Conservation (phyloP, 2,797 vertebrate species). For the Lophotriccus pileatus region DNA sequence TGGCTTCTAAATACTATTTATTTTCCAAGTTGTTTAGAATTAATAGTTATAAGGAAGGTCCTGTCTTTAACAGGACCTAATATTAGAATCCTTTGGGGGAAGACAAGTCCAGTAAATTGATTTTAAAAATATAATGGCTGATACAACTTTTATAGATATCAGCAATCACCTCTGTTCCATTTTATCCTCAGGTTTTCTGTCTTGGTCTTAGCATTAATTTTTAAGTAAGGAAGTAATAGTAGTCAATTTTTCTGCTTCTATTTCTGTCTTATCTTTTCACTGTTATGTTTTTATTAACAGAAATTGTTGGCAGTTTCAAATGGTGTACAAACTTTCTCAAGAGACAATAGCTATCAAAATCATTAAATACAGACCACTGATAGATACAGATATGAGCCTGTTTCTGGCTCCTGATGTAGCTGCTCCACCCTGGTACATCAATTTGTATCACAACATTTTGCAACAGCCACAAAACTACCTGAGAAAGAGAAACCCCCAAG, state of each 20-base stretch:
- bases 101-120: neutral
- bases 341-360: neutral
- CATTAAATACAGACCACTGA: neutral
- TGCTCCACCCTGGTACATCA: neutral
- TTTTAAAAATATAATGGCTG: neutral
- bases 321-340: neutral
- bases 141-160: neutral
- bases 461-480: neutral
- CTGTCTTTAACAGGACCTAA: neutral
- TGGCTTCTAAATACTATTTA: neutral
- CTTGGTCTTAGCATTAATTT: neutral
- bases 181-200: neutral
- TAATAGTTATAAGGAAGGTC: neutral
- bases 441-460: neutral
- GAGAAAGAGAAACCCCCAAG: neutral
- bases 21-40: neutral
- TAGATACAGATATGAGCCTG: neutral
- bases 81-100: neutral
- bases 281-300: neutral
- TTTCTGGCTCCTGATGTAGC: neutral
- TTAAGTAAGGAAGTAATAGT: neutral
- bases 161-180: neutral
- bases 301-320: neutral
- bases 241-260: neutral
- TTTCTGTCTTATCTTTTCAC: neutral